Conservation (phyloP, 2,113 vertebrate genomes). For the Amblyopsis rosae region DNA sequence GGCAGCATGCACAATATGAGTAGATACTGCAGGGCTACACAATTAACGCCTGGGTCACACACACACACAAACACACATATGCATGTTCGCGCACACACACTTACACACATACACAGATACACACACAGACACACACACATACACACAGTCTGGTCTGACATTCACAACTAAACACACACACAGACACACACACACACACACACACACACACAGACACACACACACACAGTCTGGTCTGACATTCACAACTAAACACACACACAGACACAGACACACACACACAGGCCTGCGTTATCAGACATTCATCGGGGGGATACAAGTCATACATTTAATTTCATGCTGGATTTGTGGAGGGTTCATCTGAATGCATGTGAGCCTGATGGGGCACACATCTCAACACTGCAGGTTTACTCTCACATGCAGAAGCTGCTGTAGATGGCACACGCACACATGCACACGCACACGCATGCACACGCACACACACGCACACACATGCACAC, state of each 20-base stretch:
- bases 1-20: constrained; percentile 35
- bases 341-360: constrained; percentile 78
- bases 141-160: not conserved
- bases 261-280: constrained; percentile 19
- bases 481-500: constrained; percentile 9
- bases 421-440: constrained; percentile 57
- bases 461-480: not conserved
- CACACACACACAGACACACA: constrained; percentile 14
- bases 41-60: constrained; percentile 42
- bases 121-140: constrained; percentile 13
- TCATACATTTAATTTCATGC: constrained; percentile 82
- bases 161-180: constrained; percentile 14
- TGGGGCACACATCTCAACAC: constrained; percentile 60
- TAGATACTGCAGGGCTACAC: constrained; percentile 32
- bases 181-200: constrained; percentile 7
- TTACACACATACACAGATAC: constrained; percentile 4
- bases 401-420: constrained; percentile 51
- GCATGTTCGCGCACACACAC: constrained; percentile 9
- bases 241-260: constrained; percentile 16
- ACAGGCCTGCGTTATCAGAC: constrained; percentile 60
- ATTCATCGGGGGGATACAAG: constrained; percentile 68
- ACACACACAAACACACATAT: constrained; percentile 27
- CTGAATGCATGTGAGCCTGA: constrained; percentile 78
- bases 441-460: not conserved
- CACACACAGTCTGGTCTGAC: not conserved